phyloP scores from a whole-genome alignment of 2,113 vertebrate genomes.

The Ophiodon elongatus region DNA sequence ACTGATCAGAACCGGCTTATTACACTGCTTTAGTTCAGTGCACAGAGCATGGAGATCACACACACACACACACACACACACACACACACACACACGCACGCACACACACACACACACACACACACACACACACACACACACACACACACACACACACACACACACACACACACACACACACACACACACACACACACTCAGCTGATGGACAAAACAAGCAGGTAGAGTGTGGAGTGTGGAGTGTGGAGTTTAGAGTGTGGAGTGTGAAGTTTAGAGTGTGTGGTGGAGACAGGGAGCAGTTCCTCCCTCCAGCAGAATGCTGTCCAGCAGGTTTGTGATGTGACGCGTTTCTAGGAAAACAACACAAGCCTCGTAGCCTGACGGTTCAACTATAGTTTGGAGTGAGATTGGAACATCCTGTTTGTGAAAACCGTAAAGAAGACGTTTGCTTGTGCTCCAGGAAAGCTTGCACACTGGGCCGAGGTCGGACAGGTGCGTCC shows the following conservation, averaged over 20 bases:
- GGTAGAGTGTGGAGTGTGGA: background rate
- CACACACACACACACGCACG: background rate
- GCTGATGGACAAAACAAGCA: background rate
- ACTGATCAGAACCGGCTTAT: too few species aligned
- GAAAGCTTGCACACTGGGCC: background rate
- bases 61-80: background rate
- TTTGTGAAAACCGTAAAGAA: background rate
- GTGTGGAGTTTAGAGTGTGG: too few species aligned
- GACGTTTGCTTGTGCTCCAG: background rate
- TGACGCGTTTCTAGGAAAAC: background rate
- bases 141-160: too few species aligned
- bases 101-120: too few species aligned
- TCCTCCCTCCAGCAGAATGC: constrained; percentile 65
- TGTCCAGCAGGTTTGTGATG: constrained; percentile 72
- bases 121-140: too few species aligned
- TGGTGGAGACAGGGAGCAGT: constrained; percentile 6
- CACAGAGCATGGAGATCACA: too few species aligned
- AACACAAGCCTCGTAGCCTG: background rate
- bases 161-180: background rate
- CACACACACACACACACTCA: background rate
- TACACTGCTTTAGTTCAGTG: too few species aligned
- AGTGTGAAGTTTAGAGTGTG: too few species aligned
- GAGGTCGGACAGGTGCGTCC: constrained; percentile 40
- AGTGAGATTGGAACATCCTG: background rate
- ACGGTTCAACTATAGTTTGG: too few species aligned